Evolutionary conservation across 2,113 vertebrate genomes (phyloP), one percentile per base, ranked within the genome.

Genomic region (Anthoscopus minutus): DNA sequence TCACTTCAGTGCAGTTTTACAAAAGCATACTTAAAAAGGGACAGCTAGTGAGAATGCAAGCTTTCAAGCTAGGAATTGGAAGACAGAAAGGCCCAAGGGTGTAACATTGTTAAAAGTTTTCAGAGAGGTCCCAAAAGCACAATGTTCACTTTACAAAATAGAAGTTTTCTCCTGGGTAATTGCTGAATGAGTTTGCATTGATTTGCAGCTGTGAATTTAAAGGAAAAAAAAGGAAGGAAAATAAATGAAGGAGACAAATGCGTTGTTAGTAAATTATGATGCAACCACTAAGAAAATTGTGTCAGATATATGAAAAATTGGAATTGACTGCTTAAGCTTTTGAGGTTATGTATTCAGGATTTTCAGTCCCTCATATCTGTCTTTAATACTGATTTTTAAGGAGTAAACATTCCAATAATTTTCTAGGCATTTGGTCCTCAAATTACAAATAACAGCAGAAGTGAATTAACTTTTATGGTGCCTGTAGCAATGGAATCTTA

Each of bases 91-190:
- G 57, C 90, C 94, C 82, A 89, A 94, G 94, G 91, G 94, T 91
- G 88, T 90, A 93, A 92, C 91, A 93, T 83, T 95, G 94, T 95
- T 95, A 80, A 69, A 82, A 81, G 81, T 85, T 94, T 96, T 92
- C 83, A 86, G 86, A 90, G 92, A 88, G 54, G 57, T 94, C 78
- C 87, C 11, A 0, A 96, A 93, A 90, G 87, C 81, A 88, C 93
- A 93, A 72, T 85, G 91, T 79, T 95, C 84, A 35, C 67, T 95
- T 95, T 71, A 77, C 85, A 77, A 90, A 95, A 77, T 31, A 76
- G 62, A 91, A 71, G 56, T 95, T 96, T 89, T 89, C 94, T 95
- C 86, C 37, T 76, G 88, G 88, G 87, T 87, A 95, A 87, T 92
- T 17, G 2, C 86, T 82, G 81, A 94, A 91, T 96, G 86, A 95